Base-by-base conservation (phyloP, 1,140 invertebrate species). In the Adoxophyes honmai region DNA sequence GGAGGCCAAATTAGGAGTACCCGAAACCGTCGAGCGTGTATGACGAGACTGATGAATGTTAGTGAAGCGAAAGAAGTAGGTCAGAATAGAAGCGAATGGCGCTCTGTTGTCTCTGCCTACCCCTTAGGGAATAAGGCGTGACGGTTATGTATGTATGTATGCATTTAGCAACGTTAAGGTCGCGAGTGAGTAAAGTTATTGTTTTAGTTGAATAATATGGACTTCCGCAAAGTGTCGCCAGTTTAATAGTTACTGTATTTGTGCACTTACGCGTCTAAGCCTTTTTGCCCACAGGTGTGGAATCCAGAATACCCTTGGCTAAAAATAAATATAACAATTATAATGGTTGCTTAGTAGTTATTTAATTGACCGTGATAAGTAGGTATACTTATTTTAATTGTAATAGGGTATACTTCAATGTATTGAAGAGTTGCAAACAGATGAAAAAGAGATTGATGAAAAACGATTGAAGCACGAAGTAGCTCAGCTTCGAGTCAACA, bases 381-480 rank as follows among this genome's bases (percentile, higher is more conserved):
- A 34, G 33, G 4, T 5, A 34, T 34, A 34, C 4, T 34, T 34
- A 5, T 5, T 5, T 5, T 34, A 34, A 34, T 34, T 5, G 33
- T 9, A 34, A 34, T 34, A 34, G 4, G 9, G n/a, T 36, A 36
- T 66, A 75, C 72, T 66, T 64, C 1, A 69, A 52, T 6, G 55
- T 36, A 33, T 69, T 62, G 42, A 68, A 75, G 2, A 75, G 18
- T 34, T 75, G 73, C n/a, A 58, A 9, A 15, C 64, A 75, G 0
- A 75, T 64, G 33, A 64, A 75, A 34, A 66, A 72, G 2, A 72
- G 11, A 36, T 75, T 61, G 0, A 52, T 66, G 44, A 75, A 70
- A 9, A 66, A 68, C 6, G 73, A 63, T 8, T 66, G 14, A 0
- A 75, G 44, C 8, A 75, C 57, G 4, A 72, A 64, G 8, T 33